Evolutionary conservation across 2,797 vertebrate genomes (phyloP), one percentile per base, ranked within the genome.

Genomic region (Halcyon badia): DNA sequence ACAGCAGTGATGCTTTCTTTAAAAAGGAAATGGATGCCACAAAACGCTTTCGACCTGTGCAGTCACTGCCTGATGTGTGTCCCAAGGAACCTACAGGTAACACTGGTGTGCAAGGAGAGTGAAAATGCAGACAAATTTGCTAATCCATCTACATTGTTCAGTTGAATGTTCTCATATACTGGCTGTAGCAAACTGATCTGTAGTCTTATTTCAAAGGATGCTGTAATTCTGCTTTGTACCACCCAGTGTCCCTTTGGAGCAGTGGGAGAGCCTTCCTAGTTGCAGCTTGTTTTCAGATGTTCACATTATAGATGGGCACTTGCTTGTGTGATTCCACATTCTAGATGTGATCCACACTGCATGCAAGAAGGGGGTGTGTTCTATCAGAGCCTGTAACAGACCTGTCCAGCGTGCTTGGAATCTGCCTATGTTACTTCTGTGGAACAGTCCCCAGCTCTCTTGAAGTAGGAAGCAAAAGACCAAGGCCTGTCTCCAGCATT

Each of bases 81-180:
- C 99, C 99, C 87, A 99, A 99, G 97, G 99, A 99, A 83, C 99
- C 99, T 82, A 99, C 99, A 71, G 99, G 99, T 99, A 97, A 97
- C 14, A 14, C 4, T 22, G 17, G 12, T 31, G 73, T 60, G 57
- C 48, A 31, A 28, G 80, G 41, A 57, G 18, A 16, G 31, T 44
- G 46, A 31, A 49, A 79, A 25, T 18, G 11, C 25, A 26, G 56
- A 60, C 66, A 33, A 2, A 10, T 39, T 37, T 62, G 16, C 71
- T 83, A 22, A 71, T 4, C 49, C 13, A 3, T 26, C 81, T 68
- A 17, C 28, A 69, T 49, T 70, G 7, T 44, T 65, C 33, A 37
- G 17, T 19, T 41, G 16, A 0, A 14, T 17, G 58, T 54, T 94
- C 54, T 72, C 1, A 0, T 35, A 1, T 41, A 6, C 5, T 44